Conservation (phyloP, 1,140 invertebrate genomes). For the Cotesia chilonis region DNA sequence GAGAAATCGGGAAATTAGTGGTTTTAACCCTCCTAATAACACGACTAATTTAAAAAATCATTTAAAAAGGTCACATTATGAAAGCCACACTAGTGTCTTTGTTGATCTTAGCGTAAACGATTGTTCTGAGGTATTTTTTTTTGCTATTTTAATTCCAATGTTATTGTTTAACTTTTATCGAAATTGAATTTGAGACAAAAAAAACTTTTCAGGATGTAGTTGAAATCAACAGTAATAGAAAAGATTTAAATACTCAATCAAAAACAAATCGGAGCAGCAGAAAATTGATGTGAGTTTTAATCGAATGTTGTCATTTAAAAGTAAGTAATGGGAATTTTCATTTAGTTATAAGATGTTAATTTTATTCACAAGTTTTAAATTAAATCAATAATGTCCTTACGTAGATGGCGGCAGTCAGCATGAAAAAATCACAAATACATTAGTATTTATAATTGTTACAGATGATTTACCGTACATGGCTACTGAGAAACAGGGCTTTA, state of each 20-base stretch:
- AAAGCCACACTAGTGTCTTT: not conserved
- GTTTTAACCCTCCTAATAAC: slow-evolving; percentile 7
- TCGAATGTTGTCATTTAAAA: not conserved
- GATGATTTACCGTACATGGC: slow-evolving; percentile 54
- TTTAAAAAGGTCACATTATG: slow-evolving; percentile 20
- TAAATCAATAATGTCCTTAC: slow-evolving; percentile 22
- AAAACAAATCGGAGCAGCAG: not conserved
- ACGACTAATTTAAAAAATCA: slow-evolving; percentile 40
- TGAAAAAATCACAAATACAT: slow-evolving; percentile 35
- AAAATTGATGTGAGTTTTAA: slow-evolving; percentile 2
- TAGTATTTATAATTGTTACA: slow-evolving; percentile 53
- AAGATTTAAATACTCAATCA: not conserved
- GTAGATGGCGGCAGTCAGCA: slow-evolving; percentile 35
- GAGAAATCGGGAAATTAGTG: no score
- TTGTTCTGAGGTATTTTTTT: not conserved
- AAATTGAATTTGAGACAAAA: not conserved
- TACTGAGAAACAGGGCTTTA: slow-evolving; percentile 58
- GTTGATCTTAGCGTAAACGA: not conserved
- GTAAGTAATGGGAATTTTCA: not conserved
- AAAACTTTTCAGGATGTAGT: not conserved
- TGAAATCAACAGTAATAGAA: not conserved
- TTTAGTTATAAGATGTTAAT: slow-evolving; percentile 2
- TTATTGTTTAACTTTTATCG: slow-evolving; percentile 4
- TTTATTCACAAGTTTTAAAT: not conserved
- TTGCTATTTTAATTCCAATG: not conserved